Conservation (phyloP, 2,888 invertebrate genomes). For the Parelbella ahira region DNA sequence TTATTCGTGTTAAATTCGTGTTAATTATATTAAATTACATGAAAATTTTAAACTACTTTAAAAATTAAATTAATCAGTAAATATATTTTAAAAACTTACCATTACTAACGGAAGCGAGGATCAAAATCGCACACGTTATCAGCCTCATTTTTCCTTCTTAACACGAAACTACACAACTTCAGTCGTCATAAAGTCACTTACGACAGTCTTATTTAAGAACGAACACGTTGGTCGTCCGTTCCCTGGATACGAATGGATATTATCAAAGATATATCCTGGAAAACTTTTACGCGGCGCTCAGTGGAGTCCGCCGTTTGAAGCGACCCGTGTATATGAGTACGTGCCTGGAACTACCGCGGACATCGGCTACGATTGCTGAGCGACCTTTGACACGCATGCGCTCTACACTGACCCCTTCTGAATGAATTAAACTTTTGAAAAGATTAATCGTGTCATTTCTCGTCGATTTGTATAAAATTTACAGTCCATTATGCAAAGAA, state of each 20-base stretch:
- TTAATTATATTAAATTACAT: background rate
- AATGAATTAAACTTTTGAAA: constrained; percentile 22
- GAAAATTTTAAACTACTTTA: background rate
- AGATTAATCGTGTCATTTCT: constrained; percentile 21
- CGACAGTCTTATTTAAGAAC: constrained; percentile 1
- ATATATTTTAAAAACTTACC: constrained; percentile 44
- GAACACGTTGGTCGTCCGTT: constrained; percentile 1
- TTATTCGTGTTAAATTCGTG: background rate
- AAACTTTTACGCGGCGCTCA: constrained; percentile 55
- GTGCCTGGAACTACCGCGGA: constrained; percentile 46
- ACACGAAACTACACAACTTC: constrained; percentile 47
- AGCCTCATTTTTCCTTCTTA: constrained; percentile 53
- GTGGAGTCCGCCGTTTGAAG: constrained; percentile 31
- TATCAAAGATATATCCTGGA: constrained; percentile 18
- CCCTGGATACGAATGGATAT: background rate
- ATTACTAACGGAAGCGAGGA: constrained; percentile 46
- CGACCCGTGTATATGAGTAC: constrained; percentile 46
- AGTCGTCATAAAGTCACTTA: constrained; percentile 38
- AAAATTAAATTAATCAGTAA: background rate
- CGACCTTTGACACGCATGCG: constrained; percentile 64
- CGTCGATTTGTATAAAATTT: constrained; percentile 20
- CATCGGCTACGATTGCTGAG: constrained; percentile 39
- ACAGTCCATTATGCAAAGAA: constrained; percentile 12
- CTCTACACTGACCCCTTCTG: constrained; percentile 33
- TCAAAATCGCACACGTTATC: constrained; percentile 44